Conservation (phyloP, 2,113 vertebrate genomes). For the Edolisoma coerulescens region DNA sequence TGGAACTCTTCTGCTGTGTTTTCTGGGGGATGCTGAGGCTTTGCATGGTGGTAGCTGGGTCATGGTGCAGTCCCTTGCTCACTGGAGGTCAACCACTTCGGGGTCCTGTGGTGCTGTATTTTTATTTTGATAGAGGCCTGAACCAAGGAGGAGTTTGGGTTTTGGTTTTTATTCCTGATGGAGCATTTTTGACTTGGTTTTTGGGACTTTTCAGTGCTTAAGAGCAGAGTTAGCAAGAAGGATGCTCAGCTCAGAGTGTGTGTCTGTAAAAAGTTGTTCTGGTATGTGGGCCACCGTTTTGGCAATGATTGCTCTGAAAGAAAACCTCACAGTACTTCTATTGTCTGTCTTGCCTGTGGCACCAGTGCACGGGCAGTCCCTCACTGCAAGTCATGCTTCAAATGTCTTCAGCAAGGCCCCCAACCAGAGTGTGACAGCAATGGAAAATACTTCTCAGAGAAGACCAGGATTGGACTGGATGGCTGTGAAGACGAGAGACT, state of each 20-base stretch:
- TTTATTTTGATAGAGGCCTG: not conserved
- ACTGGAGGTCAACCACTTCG: not conserved
- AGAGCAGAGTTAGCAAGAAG: not conserved
- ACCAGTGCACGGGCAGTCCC: not conserved
- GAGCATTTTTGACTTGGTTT: not conserved
- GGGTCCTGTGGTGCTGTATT: not conserved
- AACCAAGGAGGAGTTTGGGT: not conserved
- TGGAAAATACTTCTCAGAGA: not conserved
- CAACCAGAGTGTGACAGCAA: not conserved
- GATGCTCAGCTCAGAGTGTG: not conserved
- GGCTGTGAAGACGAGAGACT: fast-evolving
- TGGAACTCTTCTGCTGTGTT: not conserved
- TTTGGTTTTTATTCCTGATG: not conserved
- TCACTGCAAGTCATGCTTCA: not conserved
- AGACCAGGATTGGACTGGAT: not conserved
- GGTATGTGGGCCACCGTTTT: fast-evolving
- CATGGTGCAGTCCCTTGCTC: not conserved
- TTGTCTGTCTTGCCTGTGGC: not conserved
- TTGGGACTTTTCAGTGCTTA: not conserved
- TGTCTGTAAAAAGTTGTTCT: not conserved
- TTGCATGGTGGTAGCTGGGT: not conserved
- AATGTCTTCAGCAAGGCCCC: not conserved
- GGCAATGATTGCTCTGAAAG: not conserved
- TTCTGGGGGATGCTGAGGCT: not conserved
- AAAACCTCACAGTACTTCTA: not conserved